Evolutionary conservation across 2,797 vertebrate genomes (phyloP), one percentile per base, ranked within the genome.

Genomic region (Ceyx erithaca): DNA sequence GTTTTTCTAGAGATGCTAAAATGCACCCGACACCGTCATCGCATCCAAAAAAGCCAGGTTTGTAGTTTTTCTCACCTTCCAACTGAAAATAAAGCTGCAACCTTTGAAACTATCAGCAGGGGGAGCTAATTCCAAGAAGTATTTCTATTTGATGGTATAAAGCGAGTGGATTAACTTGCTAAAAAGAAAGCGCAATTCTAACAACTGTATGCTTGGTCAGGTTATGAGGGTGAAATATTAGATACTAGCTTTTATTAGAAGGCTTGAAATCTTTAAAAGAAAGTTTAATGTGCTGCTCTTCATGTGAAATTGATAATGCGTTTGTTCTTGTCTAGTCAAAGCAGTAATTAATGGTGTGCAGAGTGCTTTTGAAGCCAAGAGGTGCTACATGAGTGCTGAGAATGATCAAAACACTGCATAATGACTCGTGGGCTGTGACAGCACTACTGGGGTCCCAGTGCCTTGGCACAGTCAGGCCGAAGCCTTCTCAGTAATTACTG

Each of bases 1-100:
- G 99, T n/a, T 99, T 99, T 98, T 99, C 99, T 97, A 98, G 99
- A 98, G 99, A 99, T 62, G 99, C 99, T 43, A 99, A 99, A 97
- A 99, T 99, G 99, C 99, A 99, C 87, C 99, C 99, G 40, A 98
- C 99, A 64, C 98, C 99, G 63, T 98, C 98, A 49, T 98, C 99
- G 1, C 99, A 99, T 96, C 97, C 98, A 35, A 99, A 99, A 96
- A 99, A 99, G 93, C 93, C 98, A 99, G 99, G 99, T 99, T 98
- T 75, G 97, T 97, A 18, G 8, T 83, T 43, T 80, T 90, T 51
- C 54, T 96, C 84, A 8, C 90, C 33, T 88, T 89, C 43, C 41
- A 57, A 22, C 23, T 61, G 61, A 78, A 92, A 75, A 61, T 51
- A 59, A 55, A 75, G 28, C 67, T 81, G 17, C 30, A 15, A 0